A percentile compares a stretch with the other conserved stretches of the same genome.
These are phyloP conservation scores for Tyrannus savana DNA, from an alignment of 2,113 vertebrate species.

Conservation along the genomic window DNA sequence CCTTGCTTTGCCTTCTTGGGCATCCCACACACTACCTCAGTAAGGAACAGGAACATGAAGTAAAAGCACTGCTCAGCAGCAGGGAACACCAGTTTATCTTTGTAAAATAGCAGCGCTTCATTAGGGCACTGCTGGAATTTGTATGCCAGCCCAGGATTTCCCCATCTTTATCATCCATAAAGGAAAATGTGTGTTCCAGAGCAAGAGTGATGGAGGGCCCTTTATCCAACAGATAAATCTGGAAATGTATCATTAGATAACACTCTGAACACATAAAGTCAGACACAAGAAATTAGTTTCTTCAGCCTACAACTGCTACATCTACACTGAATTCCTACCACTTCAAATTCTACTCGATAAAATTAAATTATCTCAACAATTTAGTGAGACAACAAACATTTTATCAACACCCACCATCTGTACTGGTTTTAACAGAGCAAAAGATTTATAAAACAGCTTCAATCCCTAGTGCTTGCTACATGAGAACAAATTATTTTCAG, in stretches of 20 bases:
- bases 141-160: not conserved
- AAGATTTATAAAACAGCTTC: slow-evolving; percentile 11
- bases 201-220: not conserved
- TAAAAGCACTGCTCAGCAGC: not conserved
- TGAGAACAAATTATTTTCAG: slow-evolving; percentile 30
- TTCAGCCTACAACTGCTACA: not conserved
- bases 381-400: slow-evolving; percentile 35
- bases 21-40: not conserved
- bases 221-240: not conserved
- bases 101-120: not conserved
- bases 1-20: not conserved
- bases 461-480: not conserved
- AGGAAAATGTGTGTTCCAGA: not conserved
- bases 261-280: not conserved
- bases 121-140: not conserved
- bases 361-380: slow-evolving; percentile 38
- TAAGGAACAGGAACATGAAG: not conserved
- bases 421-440: not conserved
- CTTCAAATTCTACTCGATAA: not conserved
- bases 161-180: not conserved
- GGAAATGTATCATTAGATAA: slow-evolving; percentile 4
- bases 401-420: slow-evolving; percentile 10
- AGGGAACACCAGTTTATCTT: not conserved
- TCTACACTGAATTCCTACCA: not conserved
- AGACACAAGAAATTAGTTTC: slow-evolving; percentile 6